These are phyloP conservation scores for Notodonta ziczac DNA, from an alignment of 2,888 invertebrate genomes.

Conservation along the genomic window DNA sequence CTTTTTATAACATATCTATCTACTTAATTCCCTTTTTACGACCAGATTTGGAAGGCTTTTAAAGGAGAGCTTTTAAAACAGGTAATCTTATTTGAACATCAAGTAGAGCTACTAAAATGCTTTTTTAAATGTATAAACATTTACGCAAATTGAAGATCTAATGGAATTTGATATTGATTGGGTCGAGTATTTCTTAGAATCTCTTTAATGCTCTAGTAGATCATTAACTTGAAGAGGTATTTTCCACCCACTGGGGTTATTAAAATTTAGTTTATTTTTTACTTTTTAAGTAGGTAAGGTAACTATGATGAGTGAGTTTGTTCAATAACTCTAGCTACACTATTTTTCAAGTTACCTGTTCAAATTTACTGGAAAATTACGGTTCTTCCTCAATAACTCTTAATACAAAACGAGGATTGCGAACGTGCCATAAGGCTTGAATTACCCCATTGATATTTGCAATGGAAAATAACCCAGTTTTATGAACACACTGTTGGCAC, in stretches of 20 bases:
- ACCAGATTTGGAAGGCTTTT: not conserved
- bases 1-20: no score
- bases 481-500: slow-evolving; percentile 18
- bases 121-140: not conserved
- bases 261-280: no score
- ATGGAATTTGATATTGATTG: not conserved
- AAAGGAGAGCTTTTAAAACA: not conserved
- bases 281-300: no score
- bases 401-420: slow-evolving; percentile 29
- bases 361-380: slow-evolving; percentile 12
- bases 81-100: not conserved
- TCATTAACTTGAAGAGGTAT: not conserved
- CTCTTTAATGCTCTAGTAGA: not conserved
- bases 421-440: slow-evolving; percentile 32
- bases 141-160: slow-evolving; percentile 2
- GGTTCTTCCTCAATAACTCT: slow-evolving; percentile 34
- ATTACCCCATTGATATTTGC: slow-evolving; percentile 35
- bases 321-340: no score
- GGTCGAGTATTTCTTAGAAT: not conserved
- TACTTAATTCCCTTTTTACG: not conserved
- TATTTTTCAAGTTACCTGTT: not conserved
- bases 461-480: slow-evolving; percentile 34
- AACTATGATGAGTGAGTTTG: no score
- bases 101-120: not conserved
- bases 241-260: not conserved